Evolutionary conservation across 1,140 invertebrate species (phyloP), one percentile per base, ranked within the genome.

Genomic region (Kradibia gibbosae): DNA sequence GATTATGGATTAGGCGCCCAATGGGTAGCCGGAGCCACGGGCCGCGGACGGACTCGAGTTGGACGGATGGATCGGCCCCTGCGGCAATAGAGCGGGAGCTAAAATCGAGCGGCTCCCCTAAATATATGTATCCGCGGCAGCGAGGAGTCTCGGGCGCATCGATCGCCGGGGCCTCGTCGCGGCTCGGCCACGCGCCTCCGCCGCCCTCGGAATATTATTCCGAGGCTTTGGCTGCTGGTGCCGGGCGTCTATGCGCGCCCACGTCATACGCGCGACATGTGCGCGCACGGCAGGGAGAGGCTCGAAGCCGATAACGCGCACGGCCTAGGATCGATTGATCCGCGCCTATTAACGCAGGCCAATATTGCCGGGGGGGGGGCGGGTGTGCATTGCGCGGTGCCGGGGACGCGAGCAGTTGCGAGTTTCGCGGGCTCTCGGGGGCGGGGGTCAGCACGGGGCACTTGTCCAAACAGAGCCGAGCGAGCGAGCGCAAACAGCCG

Each of bases 391-490:
- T 28, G n/a, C 70, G 22, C 20, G 42, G 13, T 13, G 13, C 42
- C 11, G 4, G 8, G 31, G 25, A 36, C 3, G 17, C 17, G 20
- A 0, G 22, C n/a, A 45, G 22, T 70, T 70, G 13, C 31, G 48
- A 55, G 50, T n/a, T 53, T 22, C 22, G 48, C 31, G 45, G 42
- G 55, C 31, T 5, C 31, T 15, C 13, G 13, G 55, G 28, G 67
- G 25, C 3, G 36, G 67, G 70, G 34, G 48, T 17, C 36, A 50
- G 42, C 10, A 13, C 15, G 67, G 31, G 71, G 60, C 78, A 80
- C 67, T 80, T 80, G 78, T 80, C 67, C 48, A 80, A 80, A 80
- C 53, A 74, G 72, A 74, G 42, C 53, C n/a, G 50, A 22, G 45
- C 77, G 77, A 78, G 36, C 67, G 50, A 31, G n/a, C 65, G 71